Base-by-base conservation (phyloP, 1,140 invertebrate genomes). In the Branchinecta lindahli region DNA sequence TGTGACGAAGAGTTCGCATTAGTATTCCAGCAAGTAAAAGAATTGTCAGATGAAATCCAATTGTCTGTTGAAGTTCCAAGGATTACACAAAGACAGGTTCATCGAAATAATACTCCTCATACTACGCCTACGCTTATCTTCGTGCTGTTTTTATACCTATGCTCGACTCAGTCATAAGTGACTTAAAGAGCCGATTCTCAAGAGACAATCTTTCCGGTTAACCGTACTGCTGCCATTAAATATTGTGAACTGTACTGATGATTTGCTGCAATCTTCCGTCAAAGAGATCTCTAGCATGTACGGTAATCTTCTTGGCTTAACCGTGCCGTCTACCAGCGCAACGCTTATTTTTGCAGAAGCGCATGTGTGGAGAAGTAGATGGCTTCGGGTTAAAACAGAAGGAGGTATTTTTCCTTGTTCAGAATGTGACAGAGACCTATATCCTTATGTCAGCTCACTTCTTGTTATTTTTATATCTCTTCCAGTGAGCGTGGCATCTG, bases 251-350 rank as follows among this genome's bases (percentile, higher is more conserved):
- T 52, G n/a, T 52, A 9, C 47, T 52, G 9, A n/a, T 9, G 47
- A 52, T 52, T 52, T 52, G n/a, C 9, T 52, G n/a, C 9, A 52
- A 52, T 52, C 47, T 9, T 9, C n/a, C 9, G 9, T 52, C 47
- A 52, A 52, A 52, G n/a, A 52, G n/a, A 52, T n/a, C 47, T 52
- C 47, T 52, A 52, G 47, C 47, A 52, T 52, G 47, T 52, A 52
- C 47, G n/a, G 47, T 52, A 9, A 52, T 9, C 47, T 52, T 52
- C 47, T 52, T 52, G 47, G 47, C 47, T 52, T 52, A 52, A 52
- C 47, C 47, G 47, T 52, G 47, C 47, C 47, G 47, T 52, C n/a
- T 52, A 52, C 47, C 47, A 52, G 47, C 9, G 47, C 47, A 52
- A 52, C 47, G n/a, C 47, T 52, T 52, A n/a, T n/a, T n/a, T n/a